Conservation (phyloP, 1,140 invertebrate genomes). For the honey bee (Apis mellifera) region DNA sequence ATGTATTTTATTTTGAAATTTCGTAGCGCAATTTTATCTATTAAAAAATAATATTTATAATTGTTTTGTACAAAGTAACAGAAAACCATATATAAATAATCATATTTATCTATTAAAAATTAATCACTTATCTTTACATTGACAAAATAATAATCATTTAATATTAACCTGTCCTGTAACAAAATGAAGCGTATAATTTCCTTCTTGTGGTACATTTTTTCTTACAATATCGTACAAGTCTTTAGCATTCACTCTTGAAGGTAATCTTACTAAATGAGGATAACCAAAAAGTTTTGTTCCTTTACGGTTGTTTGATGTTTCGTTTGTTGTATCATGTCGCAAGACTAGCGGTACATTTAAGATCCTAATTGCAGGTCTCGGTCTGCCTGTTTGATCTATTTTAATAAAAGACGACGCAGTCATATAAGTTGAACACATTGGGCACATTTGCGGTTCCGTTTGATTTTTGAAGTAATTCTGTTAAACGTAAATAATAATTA, state of each 20-base stretch:
- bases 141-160: too few species aligned
- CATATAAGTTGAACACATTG: constrained; percentile 69
- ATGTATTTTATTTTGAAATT: background rate
- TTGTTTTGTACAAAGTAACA: too few species aligned
- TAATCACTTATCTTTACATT: background rate
- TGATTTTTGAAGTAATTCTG: constrained; percentile 78
- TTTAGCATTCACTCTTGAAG: constrained; percentile 82
- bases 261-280: constrained; percentile 83
- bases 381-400: constrained; percentile 74
- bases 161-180: constrained; percentile 82
- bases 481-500: constrained; percentile 45
- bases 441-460: constrained; percentile 70
- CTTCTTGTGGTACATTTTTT: constrained; percentile 79
- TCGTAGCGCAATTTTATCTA: too few species aligned
- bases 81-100: background rate
- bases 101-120: background rate
- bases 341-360: constrained; percentile 83
- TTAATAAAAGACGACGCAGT: constrained; percentile 73
- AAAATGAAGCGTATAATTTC: constrained; percentile 80
- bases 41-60: too few species aligned
- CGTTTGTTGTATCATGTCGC: constrained; percentile 81
- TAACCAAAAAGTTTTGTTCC: constrained; percentile 83
- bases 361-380: constrained; percentile 78
- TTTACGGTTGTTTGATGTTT: constrained; percentile 82
- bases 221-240: constrained; percentile 82